These are phyloP conservation scores for Branchinecta lynchi DNA, from an alignment of 1,140 invertebrate genomes.

Conservation along the genomic window DNA sequence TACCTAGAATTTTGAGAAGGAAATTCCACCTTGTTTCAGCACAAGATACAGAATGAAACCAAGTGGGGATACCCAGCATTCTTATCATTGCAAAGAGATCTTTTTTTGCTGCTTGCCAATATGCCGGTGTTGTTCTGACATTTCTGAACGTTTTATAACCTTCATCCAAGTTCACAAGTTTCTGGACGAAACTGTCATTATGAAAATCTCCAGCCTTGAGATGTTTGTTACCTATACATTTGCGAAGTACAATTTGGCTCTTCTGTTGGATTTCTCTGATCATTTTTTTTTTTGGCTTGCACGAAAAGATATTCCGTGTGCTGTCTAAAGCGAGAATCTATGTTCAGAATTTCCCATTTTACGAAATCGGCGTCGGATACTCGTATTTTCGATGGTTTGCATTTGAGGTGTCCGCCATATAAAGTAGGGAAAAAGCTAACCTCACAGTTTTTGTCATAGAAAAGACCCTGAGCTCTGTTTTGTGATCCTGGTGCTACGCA, in stretches of 20 bases:
- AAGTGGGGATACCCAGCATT: slow-evolving; percentile 2
- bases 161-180: neutral
- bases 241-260: neutral
- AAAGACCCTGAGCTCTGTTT: slow-evolving; percentile 5
- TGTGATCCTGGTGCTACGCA: neutral
- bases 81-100: neutral
- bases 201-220: neutral
- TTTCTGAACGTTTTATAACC: neutral
- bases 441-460: slow-evolving; percentile 9
- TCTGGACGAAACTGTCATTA: neutral
- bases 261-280: slow-evolving; percentile 1
- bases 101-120: slow-evolving; percentile 3
- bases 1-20: neutral
- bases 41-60: slow-evolving; percentile 2
- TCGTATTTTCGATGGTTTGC: slow-evolving; percentile 5
- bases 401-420: neutral
- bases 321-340: neutral
- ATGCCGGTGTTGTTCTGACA: slow-evolving; percentile 3
- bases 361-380: neutral
- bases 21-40: neutral
- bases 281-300: slow-evolving; percentile 6
- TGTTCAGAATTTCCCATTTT: neutral
- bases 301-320: neutral
- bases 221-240: neutral
- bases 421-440: neutral